Percentiles rank a stretch among this genome's conserved stretches.
Conservation (phyloP, 2,797 vertebrate species). For the Chelon labrosus region DNA sequence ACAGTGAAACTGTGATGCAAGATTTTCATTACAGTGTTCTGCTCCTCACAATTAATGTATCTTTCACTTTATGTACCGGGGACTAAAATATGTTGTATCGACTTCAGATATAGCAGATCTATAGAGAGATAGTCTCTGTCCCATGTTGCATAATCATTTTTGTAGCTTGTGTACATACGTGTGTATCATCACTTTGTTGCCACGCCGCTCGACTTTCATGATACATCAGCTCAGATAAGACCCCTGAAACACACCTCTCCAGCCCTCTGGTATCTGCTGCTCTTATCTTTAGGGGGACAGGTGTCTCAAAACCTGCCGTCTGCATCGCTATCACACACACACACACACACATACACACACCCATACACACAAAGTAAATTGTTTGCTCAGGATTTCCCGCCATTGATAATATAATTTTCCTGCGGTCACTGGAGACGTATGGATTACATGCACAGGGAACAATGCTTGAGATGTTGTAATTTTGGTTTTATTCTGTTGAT, state of each 20-base stretch:
- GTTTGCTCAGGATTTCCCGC: conserved; percentile 66
- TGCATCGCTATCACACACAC: conserved; percentile 39
- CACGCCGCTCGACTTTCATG: conserved; percentile 21
- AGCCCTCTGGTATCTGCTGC: conserved; percentile 43
- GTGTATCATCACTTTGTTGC: conserved; percentile 22
- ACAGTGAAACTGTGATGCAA: too few relatives aligned
- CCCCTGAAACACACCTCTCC: conserved; percentile 45
- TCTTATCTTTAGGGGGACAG: conserved; percentile 76
- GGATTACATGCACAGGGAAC: conserved; percentile 5
- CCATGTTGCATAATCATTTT: too few relatives aligned
- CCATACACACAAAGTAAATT: conserved; percentile 35
- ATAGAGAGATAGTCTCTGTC: not conserved
- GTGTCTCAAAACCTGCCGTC: conserved; percentile 60
- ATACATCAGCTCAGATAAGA: conserved; percentile 56
- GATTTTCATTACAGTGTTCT: too few relatives aligned
- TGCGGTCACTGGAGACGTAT: conserved; percentile 7
- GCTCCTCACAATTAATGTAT: too few relatives aligned
- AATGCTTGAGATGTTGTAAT: not conserved
- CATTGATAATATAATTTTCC: conserved; percentile 46
- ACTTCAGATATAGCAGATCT: not conserved
- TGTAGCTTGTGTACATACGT: conserved; percentile 3
- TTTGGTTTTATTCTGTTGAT: not conserved
- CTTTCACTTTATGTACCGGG: too few relatives aligned
- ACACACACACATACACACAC: conserved; percentile 20
- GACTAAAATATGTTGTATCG: too few relatives aligned